These are phyloP conservation scores for Tetranychus cinnabarinus DNA, from an alignment of 1,140 invertebrate genomes.

Conservation along the genomic window DNA sequence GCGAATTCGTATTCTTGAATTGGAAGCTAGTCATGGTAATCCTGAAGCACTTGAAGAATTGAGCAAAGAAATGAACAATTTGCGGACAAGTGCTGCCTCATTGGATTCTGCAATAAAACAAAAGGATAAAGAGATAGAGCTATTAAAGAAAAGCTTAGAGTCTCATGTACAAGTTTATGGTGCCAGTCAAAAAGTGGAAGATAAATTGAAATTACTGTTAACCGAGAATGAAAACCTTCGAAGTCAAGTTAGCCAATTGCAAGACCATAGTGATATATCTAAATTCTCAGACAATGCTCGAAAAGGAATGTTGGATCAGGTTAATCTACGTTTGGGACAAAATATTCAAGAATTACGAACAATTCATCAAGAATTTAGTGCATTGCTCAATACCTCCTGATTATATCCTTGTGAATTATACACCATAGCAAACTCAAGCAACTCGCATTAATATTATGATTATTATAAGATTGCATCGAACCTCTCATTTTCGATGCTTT, in stretches of 20 bases:
- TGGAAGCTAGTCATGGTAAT: constrained; percentile 26
- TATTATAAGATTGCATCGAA: too few species aligned
- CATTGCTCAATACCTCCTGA: constrained; percentile 26
- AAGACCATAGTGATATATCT: constrained; percentile 43
- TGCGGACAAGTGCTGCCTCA: constrained; percentile 45
- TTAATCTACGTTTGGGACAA: constrained; percentile 54
- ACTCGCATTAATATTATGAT: too few species aligned
- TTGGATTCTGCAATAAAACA: constrained; percentile 42
- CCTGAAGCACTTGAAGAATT: constrained; percentile 26
- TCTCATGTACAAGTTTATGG: constrained; percentile 9
- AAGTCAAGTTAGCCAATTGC: constrained; percentile 42
- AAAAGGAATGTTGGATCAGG: constrained; percentile 51
- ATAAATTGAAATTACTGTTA: constrained; percentile 20
- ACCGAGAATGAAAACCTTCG: constrained; percentile 47
- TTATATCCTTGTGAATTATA: not conserved
- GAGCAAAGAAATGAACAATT: constrained; percentile 32
- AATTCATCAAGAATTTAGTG: constrained; percentile 54
- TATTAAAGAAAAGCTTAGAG: constrained; percentile 11
- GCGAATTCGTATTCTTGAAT: constrained; percentile 34
- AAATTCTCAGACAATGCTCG: constrained; percentile 56
- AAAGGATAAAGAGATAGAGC: constrained; percentile 34
- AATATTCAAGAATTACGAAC: constrained; percentile 61
- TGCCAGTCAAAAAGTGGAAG: constrained; percentile 13
- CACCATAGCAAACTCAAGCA: too few species aligned
- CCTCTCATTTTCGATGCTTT: too few species aligned